Evolutionary conservation across 2,888 invertebrate genomes (phyloP).

Genomic region (Polia nebulosa): DNA sequence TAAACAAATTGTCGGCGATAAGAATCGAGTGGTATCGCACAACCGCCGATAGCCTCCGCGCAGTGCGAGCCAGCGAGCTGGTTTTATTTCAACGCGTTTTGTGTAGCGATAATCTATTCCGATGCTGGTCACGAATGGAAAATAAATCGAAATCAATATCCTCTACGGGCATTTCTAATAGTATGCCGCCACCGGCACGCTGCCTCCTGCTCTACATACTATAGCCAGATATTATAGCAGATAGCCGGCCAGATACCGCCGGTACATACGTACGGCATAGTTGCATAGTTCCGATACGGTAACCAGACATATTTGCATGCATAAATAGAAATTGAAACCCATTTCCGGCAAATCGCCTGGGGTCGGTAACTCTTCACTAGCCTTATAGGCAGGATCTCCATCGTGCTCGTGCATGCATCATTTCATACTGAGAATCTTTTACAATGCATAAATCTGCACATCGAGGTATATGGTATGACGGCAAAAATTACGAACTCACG

Average conservation of each 20-base stretch:
- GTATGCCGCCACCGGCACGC: conserved; percentile 74
- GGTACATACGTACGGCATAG: conserved; percentile 27
- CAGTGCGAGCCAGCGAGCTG: conserved; percentile 51
- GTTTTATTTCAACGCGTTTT: conserved; percentile 74
- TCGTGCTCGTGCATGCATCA: conserved; percentile 49
- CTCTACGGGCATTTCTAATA: conserved; percentile 83
- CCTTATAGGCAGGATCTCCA: conserved; percentile 43
- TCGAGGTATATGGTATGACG: conserved; percentile 23
- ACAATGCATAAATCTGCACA: conserved; percentile 47
- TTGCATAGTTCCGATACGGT: conserved; percentile 60
- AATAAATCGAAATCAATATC: conserved; percentile 89
- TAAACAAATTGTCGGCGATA: conserved; percentile 73
- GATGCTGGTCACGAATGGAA: conserved; percentile 83
- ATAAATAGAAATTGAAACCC: conserved; percentile 59
- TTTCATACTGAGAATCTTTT: conserved; percentile 50
- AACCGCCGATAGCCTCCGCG: conserved; percentile 67
- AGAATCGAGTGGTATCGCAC: conserved; percentile 72
- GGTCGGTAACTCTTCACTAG: conserved; percentile 61
- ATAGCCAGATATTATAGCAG: conserved; percentile 42
- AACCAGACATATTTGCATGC: conserved; percentile 63
- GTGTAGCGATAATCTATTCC: conserved; percentile 82
- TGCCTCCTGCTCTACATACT: conserved; percentile 53
- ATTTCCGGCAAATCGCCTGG: conserved; percentile 70
- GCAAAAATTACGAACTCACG: conserved; percentile 28
- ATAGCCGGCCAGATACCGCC: conserved; percentile 36